Evolutionary conservation across 2,797 vertebrate genomes (phyloP).

Genomic region (Microctenopoma lineatum): DNA sequence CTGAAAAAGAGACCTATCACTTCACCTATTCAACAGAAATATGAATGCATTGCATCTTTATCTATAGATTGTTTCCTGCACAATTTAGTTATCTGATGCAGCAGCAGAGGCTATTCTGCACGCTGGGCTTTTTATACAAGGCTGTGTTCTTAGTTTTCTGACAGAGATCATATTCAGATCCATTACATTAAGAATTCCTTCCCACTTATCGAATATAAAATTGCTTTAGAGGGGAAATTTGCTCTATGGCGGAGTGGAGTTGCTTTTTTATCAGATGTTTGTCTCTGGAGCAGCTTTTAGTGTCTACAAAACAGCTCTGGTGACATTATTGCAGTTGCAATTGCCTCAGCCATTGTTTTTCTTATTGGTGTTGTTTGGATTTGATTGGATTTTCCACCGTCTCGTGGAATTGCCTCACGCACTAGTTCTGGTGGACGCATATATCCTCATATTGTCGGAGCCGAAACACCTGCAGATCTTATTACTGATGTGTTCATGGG

Average conservation of each 20-base stretch:
- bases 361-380: conserved; percentile 78
- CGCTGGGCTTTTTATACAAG: conserved; percentile 68
- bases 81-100: conserved; percentile 75
- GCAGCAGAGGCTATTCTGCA: conserved; percentile 65
- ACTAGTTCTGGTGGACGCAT: conserved; percentile 40
- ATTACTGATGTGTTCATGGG: conserved; percentile 58
- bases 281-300: conserved; percentile 82
- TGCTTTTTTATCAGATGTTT: conserved; percentile 83
- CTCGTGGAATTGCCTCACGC: conserved; percentile 70
- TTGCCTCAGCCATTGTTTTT: conserved; percentile 75
- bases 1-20: conserved; percentile 8
- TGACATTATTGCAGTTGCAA: conserved; percentile 78
- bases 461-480: conserved; percentile 70
- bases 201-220: conserved; percentile 86
- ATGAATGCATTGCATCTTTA: conserved; percentile 56
- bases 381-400: conserved; percentile 78
- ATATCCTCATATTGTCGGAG: conserved; percentile 59
- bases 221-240: conserved; percentile 86
- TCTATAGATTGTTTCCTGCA: conserved; percentile 65
- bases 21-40: conserved; percentile 49
- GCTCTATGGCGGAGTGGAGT: conserved; percentile 76
- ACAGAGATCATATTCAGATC: conserved; percentile 85
- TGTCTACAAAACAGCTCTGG: conserved; percentile 77
- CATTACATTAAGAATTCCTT: conserved; percentile 84
- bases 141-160: conserved; percentile 82